Conservation (phyloP, 2,888 invertebrate species). For the Siphonodentalium dalli region DNA sequence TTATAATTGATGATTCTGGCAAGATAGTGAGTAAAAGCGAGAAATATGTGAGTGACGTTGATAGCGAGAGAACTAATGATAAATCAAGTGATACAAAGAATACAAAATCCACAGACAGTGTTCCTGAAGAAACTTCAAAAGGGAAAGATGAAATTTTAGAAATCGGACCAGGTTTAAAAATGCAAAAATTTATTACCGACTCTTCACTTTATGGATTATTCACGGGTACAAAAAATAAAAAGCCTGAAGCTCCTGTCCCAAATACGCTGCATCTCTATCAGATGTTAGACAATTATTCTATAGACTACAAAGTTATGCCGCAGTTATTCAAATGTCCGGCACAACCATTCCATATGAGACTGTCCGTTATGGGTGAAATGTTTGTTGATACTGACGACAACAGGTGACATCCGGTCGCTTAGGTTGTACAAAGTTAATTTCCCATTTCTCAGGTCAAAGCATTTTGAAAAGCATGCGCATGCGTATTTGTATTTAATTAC, state of each 20-base stretch:
- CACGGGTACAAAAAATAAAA: constrained; percentile 1
- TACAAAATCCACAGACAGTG: background rate
- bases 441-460: no score
- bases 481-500: no score
- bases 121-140: background rate
- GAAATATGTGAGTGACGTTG: background rate
- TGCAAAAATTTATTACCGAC: constrained; percentile 5
- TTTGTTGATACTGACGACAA: no score
- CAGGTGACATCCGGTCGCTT: no score
- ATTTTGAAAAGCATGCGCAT: no score
- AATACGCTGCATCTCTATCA: constrained; percentile 31
- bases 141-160: background rate
- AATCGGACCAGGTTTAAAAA: constrained; percentile 7
- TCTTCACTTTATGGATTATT: background rate
- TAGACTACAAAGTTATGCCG: constrained; percentile 36
- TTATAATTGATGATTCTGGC: no score
- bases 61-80: background rate
- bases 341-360: constrained; percentile 80
- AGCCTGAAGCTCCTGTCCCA: constrained; percentile 16
- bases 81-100: background rate
- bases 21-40: no score
- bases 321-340: constrained; percentile 79
- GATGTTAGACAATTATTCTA: constrained; percentile 36
- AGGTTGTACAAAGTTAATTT: no score
- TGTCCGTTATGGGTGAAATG: constrained; percentile 83